Percentiles rank a stretch among this genome's conserved stretches.
phyloP scores from a whole-genome alignment of 2,113 vertebrate genomes.

The Trogon surrucura region DNA sequence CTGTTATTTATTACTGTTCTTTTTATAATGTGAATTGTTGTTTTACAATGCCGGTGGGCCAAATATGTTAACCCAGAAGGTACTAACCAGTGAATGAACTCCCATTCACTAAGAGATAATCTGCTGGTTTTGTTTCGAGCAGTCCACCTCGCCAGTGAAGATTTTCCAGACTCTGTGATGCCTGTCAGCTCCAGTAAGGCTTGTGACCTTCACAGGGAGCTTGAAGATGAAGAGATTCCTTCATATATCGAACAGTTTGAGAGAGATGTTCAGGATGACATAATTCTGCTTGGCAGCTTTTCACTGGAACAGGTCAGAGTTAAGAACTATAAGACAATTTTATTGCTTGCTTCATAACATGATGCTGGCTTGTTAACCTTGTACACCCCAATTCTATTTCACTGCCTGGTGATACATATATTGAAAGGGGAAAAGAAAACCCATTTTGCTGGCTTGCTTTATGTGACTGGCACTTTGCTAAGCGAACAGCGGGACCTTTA shows the following conservation, averaged over 20 bases:
- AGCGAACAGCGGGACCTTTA: constrained; percentile 31
- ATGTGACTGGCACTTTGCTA: constrained; percentile 12
- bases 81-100: neutral
- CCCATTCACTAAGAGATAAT: neutral
- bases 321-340: constrained; percentile 81
- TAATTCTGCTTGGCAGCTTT: constrained; percentile 87
- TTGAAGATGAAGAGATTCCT: constrained; percentile 78
- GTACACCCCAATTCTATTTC: constrained; percentile 67
- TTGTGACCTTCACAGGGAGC: constrained; percentile 58
- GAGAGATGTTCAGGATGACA: constrained; percentile 82
- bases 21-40: neutral
- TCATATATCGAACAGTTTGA: constrained; percentile 82
- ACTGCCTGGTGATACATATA: neutral
- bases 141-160: neutral
- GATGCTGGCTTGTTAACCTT: constrained; percentile 76
- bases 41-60: neutral
- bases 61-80: neutral
- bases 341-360: constrained; percentile 76
- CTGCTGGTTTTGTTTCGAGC: constrained; percentile 46
- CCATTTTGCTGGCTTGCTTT: neutral
- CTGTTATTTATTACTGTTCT: neutral
- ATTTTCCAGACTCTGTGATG: neutral
- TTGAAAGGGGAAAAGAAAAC: neutral
- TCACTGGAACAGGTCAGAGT: constrained; percentile 89
- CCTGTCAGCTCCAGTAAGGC: constrained; percentile 13